A percentile compares a stretch with the other conserved stretches of the same genome.
Conservation (phyloP, 92 coral and sea anemone genomes). For the Heteractis magnifica region DNA sequence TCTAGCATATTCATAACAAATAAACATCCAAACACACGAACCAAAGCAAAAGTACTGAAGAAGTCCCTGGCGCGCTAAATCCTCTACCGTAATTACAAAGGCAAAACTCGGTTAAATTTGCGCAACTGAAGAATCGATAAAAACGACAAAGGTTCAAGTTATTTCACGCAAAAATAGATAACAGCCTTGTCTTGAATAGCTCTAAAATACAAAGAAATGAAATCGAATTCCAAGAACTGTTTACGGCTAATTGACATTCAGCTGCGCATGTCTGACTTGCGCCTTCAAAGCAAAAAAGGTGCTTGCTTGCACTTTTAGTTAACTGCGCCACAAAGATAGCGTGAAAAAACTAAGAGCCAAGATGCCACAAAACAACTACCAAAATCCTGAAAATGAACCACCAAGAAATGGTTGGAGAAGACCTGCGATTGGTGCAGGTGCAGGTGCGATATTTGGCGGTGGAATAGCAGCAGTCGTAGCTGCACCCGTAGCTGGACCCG, state of each 20-base stretch:
- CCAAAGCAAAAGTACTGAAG: background rate
- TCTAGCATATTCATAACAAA: background rate
- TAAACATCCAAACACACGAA: no score
- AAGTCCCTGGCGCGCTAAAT: background rate
- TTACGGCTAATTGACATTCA: background rate
- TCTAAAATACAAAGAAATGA: background rate
- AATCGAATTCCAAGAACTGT: no score
- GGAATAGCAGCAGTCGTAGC: background rate
- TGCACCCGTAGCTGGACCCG: background rate
- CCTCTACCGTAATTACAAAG: background rate
- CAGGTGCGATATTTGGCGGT: background rate
- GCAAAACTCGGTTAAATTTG: background rate
- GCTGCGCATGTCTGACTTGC: background rate
- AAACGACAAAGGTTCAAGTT: background rate
- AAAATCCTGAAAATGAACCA: background rate
- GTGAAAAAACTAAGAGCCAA: background rate
- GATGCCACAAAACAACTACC: background rate
- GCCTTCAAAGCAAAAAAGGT: background rate
- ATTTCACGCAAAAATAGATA: background rate
- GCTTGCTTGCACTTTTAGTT: background rate
- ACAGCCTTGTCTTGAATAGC: background rate
- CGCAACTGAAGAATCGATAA: background rate
- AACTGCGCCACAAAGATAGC: background rate
- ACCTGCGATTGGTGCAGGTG: background rate
- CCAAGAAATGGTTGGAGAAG: background rate